Conservation (phyloP, 64 coral and sea anemone species). For the Orbicella faveolata region DNA sequence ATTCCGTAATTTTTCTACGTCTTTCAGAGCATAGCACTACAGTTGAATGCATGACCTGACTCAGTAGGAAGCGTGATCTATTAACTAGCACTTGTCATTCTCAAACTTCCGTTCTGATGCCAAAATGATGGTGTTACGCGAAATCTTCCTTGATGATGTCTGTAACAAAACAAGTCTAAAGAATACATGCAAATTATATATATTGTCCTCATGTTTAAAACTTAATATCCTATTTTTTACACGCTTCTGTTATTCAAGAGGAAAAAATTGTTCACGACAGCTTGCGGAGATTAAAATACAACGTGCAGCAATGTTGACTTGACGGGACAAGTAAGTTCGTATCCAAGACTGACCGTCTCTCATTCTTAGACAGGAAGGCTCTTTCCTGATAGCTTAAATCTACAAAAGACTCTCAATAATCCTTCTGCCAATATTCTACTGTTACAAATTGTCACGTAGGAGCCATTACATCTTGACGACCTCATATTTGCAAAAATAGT, state of each 20-base stretch:
- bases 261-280: background rate
- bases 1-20: background rate
- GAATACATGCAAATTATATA: slow-evolving; percentile 35
- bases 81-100: slow-evolving; percentile 12
- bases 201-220: background rate
- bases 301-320: slow-evolving; percentile 2
- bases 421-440: slow-evolving; percentile 19
- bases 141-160: slow-evolving; percentile 11
- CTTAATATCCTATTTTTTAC: slow-evolving; percentile 30
- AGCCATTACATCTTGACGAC: background rate
- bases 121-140: background rate
- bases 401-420: slow-evolving; percentile 26
- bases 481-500: background rate
- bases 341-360: slow-evolving; percentile 29
- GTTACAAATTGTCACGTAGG: slow-evolving; percentile 31
- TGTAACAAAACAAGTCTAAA: slow-evolving; percentile 1
- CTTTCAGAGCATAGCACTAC: background rate
- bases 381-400: background rate
- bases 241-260: background rate
- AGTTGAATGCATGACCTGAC: background rate
- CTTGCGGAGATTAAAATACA: background rate
- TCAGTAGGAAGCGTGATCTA: background rate
- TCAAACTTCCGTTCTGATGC: background rate
- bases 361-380: slow-evolving; percentile 25
- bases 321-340: background rate